Percentiles rank a stretch among this genome's conserved stretches.
These are phyloP conservation scores for Kryphioiulus occultus DNA, from an alignment of 2,888 invertebrate genomes.

Conservation along the genomic window DNA sequence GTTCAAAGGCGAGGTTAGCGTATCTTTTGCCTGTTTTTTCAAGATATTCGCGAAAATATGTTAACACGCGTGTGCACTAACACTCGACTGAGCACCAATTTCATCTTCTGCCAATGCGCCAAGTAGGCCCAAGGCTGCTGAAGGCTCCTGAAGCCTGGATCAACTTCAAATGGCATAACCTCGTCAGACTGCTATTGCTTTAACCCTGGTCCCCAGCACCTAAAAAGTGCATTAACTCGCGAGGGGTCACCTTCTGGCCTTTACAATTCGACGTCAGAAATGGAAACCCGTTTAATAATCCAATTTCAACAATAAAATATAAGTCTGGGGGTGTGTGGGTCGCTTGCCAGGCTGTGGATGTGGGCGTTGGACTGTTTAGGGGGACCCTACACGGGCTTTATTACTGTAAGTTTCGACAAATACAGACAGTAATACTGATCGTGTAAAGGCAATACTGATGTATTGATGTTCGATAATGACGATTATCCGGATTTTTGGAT, in stretches of 20 bases:
- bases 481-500: too few relatives aligned
- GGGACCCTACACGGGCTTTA: too few relatives aligned
- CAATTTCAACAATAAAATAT: background rate
- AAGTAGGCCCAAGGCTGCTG: background rate
- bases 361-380: too few relatives aligned
- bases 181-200: background rate
- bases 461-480: too few relatives aligned
- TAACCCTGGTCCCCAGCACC: background rate
- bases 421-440: too few relatives aligned
- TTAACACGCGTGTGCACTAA: background rate
- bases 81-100: slow-evolving; percentile 20
- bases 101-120: background rate
- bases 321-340: background rate
- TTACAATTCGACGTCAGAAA: background rate
- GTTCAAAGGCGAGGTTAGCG: background rate
- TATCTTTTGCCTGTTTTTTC: background rate
- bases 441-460: too few relatives aligned
- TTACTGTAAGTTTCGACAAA: too few relatives aligned
- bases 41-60: background rate
- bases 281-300: background rate
- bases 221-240: background rate
- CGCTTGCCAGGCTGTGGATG: too few relatives aligned
- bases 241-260: background rate
- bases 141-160: background rate
- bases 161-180: background rate